Conservation (phyloP, 1,140 invertebrate species). For the Pseudomyrmex flavicornis region DNA sequence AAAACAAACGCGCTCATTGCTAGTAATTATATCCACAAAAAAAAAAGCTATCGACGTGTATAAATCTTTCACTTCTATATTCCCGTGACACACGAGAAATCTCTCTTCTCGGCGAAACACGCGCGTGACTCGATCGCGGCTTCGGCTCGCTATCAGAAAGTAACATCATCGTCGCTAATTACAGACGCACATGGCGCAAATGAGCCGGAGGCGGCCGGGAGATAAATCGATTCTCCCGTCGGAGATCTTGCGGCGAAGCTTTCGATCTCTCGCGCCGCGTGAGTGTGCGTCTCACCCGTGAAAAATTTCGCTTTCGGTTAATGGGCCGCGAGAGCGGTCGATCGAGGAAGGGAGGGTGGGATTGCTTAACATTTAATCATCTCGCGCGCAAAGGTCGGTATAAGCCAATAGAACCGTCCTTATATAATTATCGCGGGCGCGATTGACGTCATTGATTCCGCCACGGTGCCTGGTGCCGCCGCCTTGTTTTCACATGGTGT, state of each 20-base stretch:
- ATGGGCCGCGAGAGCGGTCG: slow-evolving; percentile 44
- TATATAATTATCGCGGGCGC: slow-evolving; percentile 78
- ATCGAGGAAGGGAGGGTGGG: slow-evolving; percentile 19
- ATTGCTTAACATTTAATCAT: slow-evolving; percentile 78
- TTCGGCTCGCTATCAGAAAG: slow-evolving; percentile 23
- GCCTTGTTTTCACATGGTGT: slow-evolving; percentile 19
- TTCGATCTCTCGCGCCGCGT: slow-evolving; percentile 29
- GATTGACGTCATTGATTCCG: slow-evolving; percentile 80
- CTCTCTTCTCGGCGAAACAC: slow-evolving; percentile 9
- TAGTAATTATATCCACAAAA: neutral
- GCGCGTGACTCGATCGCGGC: neutral
- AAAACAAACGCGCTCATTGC: neutral
- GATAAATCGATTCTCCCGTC: slow-evolving; percentile 38
- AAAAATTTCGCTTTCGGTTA: slow-evolving; percentile 33
- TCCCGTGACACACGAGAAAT: neutral
- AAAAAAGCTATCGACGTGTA: neutral
- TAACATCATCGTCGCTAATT: slow-evolving; percentile 58
- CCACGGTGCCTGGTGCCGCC: slow-evolving; percentile 48
- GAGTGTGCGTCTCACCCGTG: slow-evolving; percentile 2
- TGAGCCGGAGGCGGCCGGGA: slow-evolving; percentile 26
- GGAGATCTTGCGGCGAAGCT: neutral
- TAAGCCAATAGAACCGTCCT: slow-evolving; percentile 79
- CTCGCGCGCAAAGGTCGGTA: slow-evolving; percentile 53
- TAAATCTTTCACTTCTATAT: neutral
- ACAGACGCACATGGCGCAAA: slow-evolving; percentile 36